phyloP scores from a whole-genome alignment of 2,797 vertebrate genomes.

The Malurus leucopterus region DNA sequence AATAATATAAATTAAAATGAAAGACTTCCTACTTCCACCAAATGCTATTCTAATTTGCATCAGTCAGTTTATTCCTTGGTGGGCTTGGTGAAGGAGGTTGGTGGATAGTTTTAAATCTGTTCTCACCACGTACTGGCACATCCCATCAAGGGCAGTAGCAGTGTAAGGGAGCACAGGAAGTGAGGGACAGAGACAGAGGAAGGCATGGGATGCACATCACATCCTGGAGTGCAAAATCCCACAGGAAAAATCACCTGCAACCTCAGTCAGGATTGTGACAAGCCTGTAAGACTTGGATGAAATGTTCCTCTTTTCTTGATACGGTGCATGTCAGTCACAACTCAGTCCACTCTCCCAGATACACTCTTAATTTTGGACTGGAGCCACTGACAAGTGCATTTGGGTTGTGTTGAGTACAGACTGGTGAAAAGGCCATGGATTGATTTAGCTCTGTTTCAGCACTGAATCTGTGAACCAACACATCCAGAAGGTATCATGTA shows the following conservation, averaged over 20 bases:
- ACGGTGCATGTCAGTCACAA: accelerated
- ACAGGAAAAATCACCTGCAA: not conserved
- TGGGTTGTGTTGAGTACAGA: not conserved
- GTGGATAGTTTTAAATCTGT: not conserved
- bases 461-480: not conserved
- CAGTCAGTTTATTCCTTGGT: not conserved
- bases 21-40: not conserved
- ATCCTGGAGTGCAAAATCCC: not conserved
- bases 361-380: not conserved
- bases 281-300: not conserved
- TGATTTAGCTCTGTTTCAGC: not conserved
- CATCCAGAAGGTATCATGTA: not conserved
- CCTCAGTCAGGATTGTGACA: not conserved
- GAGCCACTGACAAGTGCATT: not conserved
- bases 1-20: not conserved
- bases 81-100: not conserved
- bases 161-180: not conserved
- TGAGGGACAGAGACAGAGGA: accelerated
- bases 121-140: not conserved
- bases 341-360: not conserved
- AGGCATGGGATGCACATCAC: accelerated
- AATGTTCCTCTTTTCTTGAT: not conserved
- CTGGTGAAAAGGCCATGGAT: not conserved
- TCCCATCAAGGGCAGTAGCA: not conserved
- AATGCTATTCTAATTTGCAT: not conserved